These are phyloP conservation scores for Falco novaeseelandiae DNA, from an alignment of 2,797 vertebrate genomes.

Conservation along the genomic window DNA sequence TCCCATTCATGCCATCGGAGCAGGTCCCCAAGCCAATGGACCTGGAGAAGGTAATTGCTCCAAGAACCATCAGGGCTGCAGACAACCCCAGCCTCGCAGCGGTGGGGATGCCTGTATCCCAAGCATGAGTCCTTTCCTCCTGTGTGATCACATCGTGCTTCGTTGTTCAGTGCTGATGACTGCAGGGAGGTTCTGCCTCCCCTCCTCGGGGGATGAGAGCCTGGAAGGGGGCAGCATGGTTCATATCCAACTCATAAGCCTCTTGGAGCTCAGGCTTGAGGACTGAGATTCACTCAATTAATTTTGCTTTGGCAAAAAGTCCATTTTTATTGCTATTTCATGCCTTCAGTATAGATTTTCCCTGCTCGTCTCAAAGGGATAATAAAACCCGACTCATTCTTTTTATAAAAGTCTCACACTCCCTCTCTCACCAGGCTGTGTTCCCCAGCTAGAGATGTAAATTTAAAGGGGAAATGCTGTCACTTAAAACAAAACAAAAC, in stretches of 20 bases:
- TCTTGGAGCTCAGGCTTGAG: slow-evolving; percentile 62
- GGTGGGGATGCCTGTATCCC: not conserved
- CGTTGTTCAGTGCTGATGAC: not conserved
- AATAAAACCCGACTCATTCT: slow-evolving; percentile 76
- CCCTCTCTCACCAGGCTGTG: slow-evolving; percentile 60
- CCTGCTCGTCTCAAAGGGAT: slow-evolving; percentile 78
- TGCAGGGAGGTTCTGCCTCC: slow-evolving; percentile 18
- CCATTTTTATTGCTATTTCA: slow-evolving; percentile 78
- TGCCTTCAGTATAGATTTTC: slow-evolving; percentile 78
- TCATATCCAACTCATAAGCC: slow-evolving; percentile 66
- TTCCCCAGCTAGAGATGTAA: slow-evolving; percentile 63
- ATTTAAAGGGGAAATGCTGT: slow-evolving; percentile 65
- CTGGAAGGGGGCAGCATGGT: slow-evolving; percentile 21
- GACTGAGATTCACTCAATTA: slow-evolving; percentile 73
- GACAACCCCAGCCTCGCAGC: not conserved
- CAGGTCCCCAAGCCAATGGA: not conserved
- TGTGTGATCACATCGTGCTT: not conserved
- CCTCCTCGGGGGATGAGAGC: slow-evolving; percentile 20
- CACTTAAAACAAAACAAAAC: slow-evolving; percentile 68
- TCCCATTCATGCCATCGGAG: fast-evolving
- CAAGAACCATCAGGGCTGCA: not conserved
- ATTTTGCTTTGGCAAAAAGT: slow-evolving; percentile 78
- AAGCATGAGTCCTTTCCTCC: not conserved
- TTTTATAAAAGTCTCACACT: slow-evolving; percentile 74
- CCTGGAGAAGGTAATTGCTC: not conserved